phyloP scores from a whole-genome alignment of 2,797 vertebrate species.

The Gymnodraco acuticeps region DNA sequence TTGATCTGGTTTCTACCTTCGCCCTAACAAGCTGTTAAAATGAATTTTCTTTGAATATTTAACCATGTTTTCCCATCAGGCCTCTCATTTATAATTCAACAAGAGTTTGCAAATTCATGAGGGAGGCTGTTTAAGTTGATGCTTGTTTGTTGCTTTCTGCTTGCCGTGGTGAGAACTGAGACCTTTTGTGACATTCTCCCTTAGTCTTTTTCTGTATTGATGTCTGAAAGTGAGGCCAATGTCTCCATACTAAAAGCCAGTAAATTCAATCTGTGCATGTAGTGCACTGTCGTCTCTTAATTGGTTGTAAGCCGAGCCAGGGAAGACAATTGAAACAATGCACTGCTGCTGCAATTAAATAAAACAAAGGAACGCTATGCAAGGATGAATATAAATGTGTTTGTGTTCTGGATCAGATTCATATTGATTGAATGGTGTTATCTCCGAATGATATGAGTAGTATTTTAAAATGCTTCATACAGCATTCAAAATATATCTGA shows the following conservation, averaged over 20 bases:
- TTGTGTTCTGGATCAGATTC: conserved; percentile 29
- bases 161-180: conserved; percentile 21
- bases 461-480: conserved; percentile 4
- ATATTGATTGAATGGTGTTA: conserved; percentile 27
- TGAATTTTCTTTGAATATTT: conserved; percentile 20
- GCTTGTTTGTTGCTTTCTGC: conserved; percentile 21
- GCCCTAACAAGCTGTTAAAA: conserved; percentile 4
- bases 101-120: conserved; percentile 23
- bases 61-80: conserved; percentile 20
- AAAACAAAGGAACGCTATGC: conserved; percentile 3
- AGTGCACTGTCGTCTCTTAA: conserved; percentile 25
- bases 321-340: conserved; percentile 44
- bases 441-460: conserved; percentile 13
- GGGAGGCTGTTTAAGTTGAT: conserved; percentile 9
- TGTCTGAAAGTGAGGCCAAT: conserved; percentile 3
- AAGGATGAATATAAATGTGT: conserved; percentile 33
- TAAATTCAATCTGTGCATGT: conserved; percentile 50
- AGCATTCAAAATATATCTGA: neutral
- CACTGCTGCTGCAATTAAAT: conserved; percentile 22
- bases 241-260: conserved; percentile 54
- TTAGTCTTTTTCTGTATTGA: conserved; percentile 25
- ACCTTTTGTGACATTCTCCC: conserved; percentile 24
- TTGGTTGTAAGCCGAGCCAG: conserved; percentile 40
- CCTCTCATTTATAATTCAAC: conserved; percentile 42
- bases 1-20: conserved; percentile 10